Evolutionary conservation across 2,113 vertebrate species (phyloP), one percentile per base, ranked within the genome.

Genomic region (Bucco capensis): DNA sequence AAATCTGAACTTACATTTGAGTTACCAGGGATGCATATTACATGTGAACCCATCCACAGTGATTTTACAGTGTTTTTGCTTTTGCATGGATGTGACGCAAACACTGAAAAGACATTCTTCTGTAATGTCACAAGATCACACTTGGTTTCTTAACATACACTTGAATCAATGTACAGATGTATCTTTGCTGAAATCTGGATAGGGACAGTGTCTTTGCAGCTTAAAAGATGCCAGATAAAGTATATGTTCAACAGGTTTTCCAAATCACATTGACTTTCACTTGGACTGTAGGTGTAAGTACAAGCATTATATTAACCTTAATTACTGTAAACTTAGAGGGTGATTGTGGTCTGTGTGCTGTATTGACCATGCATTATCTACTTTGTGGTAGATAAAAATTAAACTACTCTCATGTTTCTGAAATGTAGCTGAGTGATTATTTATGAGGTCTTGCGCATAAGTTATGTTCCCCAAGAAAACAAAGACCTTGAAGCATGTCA

Each of bases 21-120:
- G 9, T 67, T 82, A 33, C 7, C 4, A 3, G 33, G n/a, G 38
- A 3, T 30, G 72, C 22, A 10, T 0, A 1, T 70, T 25, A 19
- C 31, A 5, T 5, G 37, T 3, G 3, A 24, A n/a, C 15, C 27
- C 33, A 46, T 25, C 12, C 51, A 31, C 77, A 9, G 23, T 42
- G 33, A 58, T 70, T 73, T 66, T 50, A 31, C 37, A 70, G 42
- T 50, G 25, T 28, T 69, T 86, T 86, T 77, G 25, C 30, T 86
- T 74, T 89, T 10, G 7, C 0, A 0, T 38, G 56, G 47, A n/a
- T 1, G 2, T 56, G 17, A n/a, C 10, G 17, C 14, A 47, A 62
- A 33, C 0, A 0, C 30, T 54, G 42, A 67, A 53, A n/a, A 54
- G 54, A 47, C 19, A 8, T 84, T 88, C 7, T 86, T 35, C 30